phyloP scores from a whole-genome alignment of 2,888 invertebrate species.

The Germaria angustata region DNA sequence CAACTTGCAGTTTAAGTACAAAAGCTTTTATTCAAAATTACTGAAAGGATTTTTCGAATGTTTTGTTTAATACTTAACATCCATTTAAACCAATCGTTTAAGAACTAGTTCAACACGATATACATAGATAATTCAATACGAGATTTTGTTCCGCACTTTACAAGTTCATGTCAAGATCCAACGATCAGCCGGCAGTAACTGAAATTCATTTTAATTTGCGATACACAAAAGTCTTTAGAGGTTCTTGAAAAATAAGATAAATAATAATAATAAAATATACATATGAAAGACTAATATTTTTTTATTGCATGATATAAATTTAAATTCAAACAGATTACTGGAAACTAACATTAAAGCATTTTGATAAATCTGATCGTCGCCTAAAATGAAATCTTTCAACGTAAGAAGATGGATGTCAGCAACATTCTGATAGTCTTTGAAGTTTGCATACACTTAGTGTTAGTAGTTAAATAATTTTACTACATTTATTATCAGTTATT shows the following conservation, averaged over 20 bases:
- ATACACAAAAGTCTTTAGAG: conserved; percentile 5
- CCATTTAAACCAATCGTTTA: background rate
- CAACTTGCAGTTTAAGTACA: too few relatives aligned
- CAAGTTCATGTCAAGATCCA: conserved; percentile 33
- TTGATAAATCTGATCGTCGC: conserved; percentile 29
- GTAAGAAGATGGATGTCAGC: background rate
- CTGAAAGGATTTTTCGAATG: background rate
- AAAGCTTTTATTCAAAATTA: background rate
- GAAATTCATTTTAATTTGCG: conserved; percentile 23
- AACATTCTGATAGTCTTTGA: background rate
- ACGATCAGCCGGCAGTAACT: conserved; percentile 49
- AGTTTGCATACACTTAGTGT: background rate
- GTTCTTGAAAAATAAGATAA: background rate
- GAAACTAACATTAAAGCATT: background rate
- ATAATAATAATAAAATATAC: background rate
- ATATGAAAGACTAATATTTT: background rate
- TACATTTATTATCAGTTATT: conserved; percentile 32
- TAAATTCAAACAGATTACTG: conserved; percentile 7
- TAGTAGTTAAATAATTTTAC: conserved; percentile 57
- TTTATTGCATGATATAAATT: conserved; percentile 32
- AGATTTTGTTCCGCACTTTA: conserved; percentile 29
- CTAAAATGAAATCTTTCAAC: background rate
- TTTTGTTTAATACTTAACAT: background rate
- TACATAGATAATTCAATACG: background rate
- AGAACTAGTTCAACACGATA: background rate